A percentile compares a stretch with the other conserved stretches of the same genome.
phyloP scores from a whole-genome alignment of 2,888 invertebrate genomes.

The Synergus japonicus region DNA sequence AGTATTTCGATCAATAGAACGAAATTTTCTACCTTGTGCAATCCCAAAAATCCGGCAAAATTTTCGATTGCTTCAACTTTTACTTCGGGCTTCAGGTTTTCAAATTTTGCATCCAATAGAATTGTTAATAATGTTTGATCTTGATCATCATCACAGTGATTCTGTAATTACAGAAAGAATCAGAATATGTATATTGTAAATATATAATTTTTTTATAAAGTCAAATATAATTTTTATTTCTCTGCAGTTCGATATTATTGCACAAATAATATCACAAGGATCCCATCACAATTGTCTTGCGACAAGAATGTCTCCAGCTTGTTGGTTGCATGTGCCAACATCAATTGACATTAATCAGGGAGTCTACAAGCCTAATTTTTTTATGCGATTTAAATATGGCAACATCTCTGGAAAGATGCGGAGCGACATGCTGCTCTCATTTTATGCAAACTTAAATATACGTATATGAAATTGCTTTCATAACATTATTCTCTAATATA shows the following conservation, averaged over 20 bases:
- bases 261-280: conserved; percentile 15
- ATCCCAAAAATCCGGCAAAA: conserved; percentile 84
- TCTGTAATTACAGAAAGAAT: conserved; percentile 66
- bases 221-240: neutral
- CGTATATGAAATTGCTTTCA: neutral
- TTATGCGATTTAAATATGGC: conserved; percentile 64
- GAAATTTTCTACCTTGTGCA: conserved; percentile 80
- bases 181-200: neutral
- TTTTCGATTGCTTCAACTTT: conserved; percentile 85
- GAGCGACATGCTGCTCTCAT: neutral
- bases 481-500: neutral
- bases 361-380: conserved; percentile 62
- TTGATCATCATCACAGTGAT: conserved; percentile 76
- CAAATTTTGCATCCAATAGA: conserved; percentile 83
- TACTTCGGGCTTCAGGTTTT: conserved; percentile 82
- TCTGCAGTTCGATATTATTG: neutral
- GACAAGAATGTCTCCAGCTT: conserved; percentile 11
- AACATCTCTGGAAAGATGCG: conserved; percentile 27
- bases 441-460: neutral
- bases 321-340: conserved; percentile 19
- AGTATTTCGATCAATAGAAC: neutral
- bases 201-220: neutral
- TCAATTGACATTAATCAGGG: conserved; percentile 69
- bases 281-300: conserved; percentile 4
- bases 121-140: conserved; percentile 83